phyloP scores from a whole-genome alignment of 2,113 vertebrate species.

The Piaya cayana region DNA sequence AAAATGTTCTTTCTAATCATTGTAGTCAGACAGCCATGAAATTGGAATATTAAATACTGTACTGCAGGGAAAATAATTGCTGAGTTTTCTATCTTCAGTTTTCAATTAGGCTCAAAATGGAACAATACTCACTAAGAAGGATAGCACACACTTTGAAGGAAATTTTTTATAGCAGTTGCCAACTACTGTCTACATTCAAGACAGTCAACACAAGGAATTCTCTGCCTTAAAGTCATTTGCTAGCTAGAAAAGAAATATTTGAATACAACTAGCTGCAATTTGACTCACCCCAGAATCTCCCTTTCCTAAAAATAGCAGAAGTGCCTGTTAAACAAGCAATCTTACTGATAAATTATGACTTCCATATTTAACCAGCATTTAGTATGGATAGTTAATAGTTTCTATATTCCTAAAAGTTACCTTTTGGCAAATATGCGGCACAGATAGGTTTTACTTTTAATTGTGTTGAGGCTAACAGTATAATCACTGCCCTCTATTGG shows the following conservation, averaged over 20 bases:
- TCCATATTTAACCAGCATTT: not conserved
- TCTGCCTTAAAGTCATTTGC: not conserved
- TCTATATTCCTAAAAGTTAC: not conserved
- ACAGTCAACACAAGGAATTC: not conserved
- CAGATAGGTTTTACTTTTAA: not conserved
- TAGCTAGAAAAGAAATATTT: not conserved
- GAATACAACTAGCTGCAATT: not conserved
- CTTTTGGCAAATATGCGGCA: not conserved
- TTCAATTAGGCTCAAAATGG: constrained; percentile 47
- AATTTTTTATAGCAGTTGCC: constrained; percentile 8
- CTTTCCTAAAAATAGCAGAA: not conserved
- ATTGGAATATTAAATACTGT: constrained; percentile 55
- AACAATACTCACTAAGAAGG: not conserved
- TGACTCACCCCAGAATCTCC: not conserved
- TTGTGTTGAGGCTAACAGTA: not conserved
- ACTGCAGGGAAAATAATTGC: constrained; percentile 40
- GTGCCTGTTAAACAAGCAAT: not conserved
- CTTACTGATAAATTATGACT: not conserved
- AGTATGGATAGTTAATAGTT: not conserved
- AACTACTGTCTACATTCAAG: not conserved
- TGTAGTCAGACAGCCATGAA: constrained; percentile 56
- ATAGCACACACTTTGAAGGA: not conserved
- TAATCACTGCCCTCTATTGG: not conserved
- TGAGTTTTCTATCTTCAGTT: constrained; percentile 27
- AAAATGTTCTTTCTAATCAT: constrained; percentile 29